Evolutionary conservation across 1,140 invertebrate species (phyloP).

Genomic region (Leguminivora glycinivorella): DNA sequence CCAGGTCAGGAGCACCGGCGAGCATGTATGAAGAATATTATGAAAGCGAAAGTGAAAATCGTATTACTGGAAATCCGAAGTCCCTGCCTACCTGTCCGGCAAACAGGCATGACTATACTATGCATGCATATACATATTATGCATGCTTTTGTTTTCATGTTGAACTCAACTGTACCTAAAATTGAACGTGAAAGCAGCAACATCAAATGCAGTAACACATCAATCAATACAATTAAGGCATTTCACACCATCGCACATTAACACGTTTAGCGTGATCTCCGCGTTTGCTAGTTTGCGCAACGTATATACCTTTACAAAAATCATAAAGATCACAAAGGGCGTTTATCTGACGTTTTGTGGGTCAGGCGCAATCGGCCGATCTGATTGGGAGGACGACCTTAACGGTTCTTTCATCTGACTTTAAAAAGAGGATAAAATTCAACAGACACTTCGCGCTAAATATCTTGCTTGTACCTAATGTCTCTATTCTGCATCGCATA

Average conservation of each 20-base stretch:
- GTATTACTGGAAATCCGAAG: no score
- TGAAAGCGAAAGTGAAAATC: no score
- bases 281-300: conserved; percentile 47
- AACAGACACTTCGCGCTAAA: no score
- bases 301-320: conserved; percentile 47
- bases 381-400: neutral
- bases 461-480: no score
- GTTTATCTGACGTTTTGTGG: conserved; percentile 34
- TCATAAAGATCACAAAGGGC: conserved; percentile 48
- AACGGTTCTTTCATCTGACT: neutral
- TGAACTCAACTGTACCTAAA: neutral
- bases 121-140: no score
- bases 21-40: no score
- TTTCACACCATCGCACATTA: conserved; percentile 54
- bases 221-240: conserved; percentile 58
- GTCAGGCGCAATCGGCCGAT: neutral
- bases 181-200: neutral
- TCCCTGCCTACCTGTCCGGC: no score
- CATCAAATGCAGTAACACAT: conserved; percentile 42
- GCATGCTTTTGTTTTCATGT: neutral
- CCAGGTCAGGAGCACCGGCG: no score
- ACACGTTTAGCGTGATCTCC: conserved; percentile 53
- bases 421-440: neutral
- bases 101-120: no score
- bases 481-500: no score